A percentile compares a stretch with the other conserved stretches of the same genome.
Evolutionary conservation across 2,797 vertebrate genomes (phyloP).

Genomic region (Chaetophractus vellerosus): DNA sequence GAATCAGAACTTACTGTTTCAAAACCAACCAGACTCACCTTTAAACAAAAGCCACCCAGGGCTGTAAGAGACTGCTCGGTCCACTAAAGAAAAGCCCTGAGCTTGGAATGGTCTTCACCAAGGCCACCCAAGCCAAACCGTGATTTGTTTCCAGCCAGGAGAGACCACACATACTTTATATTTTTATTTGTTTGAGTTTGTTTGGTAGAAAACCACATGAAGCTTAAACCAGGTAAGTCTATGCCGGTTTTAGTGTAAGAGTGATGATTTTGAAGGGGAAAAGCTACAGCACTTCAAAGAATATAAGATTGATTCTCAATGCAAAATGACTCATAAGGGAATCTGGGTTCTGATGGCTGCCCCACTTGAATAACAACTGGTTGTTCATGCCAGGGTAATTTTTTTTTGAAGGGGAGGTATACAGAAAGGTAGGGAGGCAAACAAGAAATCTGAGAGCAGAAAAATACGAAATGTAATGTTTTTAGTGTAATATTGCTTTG

Average conservation of each 20-base stretch:
- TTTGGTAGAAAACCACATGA: constrained; percentile 60
- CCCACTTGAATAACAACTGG: background rate
- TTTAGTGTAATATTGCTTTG: background rate
- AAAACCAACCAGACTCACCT: background rate
- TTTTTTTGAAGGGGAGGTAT: background rate
- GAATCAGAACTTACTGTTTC: background rate
- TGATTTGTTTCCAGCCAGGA: background rate
- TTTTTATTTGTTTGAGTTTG: constrained; percentile 49
- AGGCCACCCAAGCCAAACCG: constrained; percentile 26
- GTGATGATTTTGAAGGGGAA: constrained; percentile 23
- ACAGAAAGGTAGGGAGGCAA: background rate
- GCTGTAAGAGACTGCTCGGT: background rate
- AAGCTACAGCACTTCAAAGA: background rate
- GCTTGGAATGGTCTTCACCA: background rate
- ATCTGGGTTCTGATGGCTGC: too few relatives aligned
- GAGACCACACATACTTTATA: background rate
- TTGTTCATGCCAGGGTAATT: background rate
- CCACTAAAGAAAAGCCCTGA: background rate
- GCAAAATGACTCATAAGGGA: background rate
- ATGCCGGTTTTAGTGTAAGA: background rate
- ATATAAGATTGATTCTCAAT: background rate
- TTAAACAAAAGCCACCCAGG: background rate
- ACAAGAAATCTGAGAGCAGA: background rate
- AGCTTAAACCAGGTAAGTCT: background rate
- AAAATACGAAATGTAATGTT: background rate